Evolutionary conservation across 2,888 invertebrate species (phyloP), one percentile per base, ranked within the genome.

Genomic region (Parnassius orleans): DNA sequence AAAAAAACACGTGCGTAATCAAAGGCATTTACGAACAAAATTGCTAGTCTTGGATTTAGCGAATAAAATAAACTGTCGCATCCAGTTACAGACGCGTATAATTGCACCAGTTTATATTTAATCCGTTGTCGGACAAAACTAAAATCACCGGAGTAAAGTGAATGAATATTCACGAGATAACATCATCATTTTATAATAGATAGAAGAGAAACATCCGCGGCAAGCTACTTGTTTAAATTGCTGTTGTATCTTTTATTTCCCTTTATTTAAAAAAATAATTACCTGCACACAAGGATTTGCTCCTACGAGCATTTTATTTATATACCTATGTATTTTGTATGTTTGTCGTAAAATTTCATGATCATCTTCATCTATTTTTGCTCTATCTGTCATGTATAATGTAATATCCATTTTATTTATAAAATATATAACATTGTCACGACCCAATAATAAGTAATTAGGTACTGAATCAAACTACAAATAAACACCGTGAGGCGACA

Each of bases 221-320:
- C 83, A 79, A 80, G 77, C 76, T 78, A 77, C 80, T 80, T 73
- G 78, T 76, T 77, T 80, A 82, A 84, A 87, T 86, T 83, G 81
- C 10, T n/a, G 44, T 54, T n/a, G 41, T 43, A 33, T 33, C 7
- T 33, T 33, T 33, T 7, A 33, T 33, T 33, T 33, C 1, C 7
- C 5, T 33, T 7, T 5, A 33, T 33, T 33, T 33, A 33, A 33
- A 33, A 33, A 33, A 7, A 3, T 33, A 33, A 0, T 33, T 19
- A 19, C 19, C 19, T 19, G 0, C 19, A 19, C 19, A 19, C 19
- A 19, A 33, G 33, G 33, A 33, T 33, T 5, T 33, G 2, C 1
- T 19, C 33, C 5, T 33, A 33, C 5, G 33, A 7, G 7, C 7
- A 33, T 33, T 33, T 33, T 33, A 5, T 33, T 33, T 33, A 5